A percentile compares a stretch with the other conserved stretches of the same genome.
Conservation (phyloP, 37 sponge, comb jelly and placozoan species). For the Chondrosia reniformis region DNA sequence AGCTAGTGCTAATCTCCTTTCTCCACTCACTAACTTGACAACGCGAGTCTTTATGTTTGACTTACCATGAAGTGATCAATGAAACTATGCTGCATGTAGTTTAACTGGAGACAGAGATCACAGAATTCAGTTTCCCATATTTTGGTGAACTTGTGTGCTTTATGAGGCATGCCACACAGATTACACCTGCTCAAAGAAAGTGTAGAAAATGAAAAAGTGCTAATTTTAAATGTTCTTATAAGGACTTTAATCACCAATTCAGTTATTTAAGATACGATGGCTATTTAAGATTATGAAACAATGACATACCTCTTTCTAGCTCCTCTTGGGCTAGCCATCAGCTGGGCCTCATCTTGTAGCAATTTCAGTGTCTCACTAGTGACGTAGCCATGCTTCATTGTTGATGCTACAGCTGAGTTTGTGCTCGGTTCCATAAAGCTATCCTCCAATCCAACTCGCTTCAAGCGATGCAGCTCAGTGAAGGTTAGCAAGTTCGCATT, state of each 20-base stretch:
- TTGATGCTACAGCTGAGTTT: background rate
- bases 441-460: background rate
- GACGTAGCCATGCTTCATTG: background rate
- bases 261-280: no score
- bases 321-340: conserved; percentile 1
- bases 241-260: conserved; percentile 8
- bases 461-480: conserved; percentile 1
- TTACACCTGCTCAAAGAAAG: background rate
- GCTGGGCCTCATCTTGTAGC: conserved; percentile 2
- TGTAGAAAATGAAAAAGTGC: conserved; percentile 7
- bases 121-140: conserved; percentile 52
- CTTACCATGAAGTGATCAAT: conserved; percentile 73
- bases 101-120: conserved; percentile 46
- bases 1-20: no score
- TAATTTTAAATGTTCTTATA: background rate
- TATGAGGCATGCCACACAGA: background rate
- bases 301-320: background rate
- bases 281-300: background rate
- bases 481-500: conserved; percentile 6
- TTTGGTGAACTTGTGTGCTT: conserved; percentile 7
- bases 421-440: background rate
- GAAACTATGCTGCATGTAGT: conserved; percentile 45
- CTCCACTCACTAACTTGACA: no score
- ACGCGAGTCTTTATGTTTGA: no score
- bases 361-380: conserved; percentile 7